Base-by-base conservation (phyloP, 2,888 invertebrate species). In the Diabrotica balteata region DNA sequence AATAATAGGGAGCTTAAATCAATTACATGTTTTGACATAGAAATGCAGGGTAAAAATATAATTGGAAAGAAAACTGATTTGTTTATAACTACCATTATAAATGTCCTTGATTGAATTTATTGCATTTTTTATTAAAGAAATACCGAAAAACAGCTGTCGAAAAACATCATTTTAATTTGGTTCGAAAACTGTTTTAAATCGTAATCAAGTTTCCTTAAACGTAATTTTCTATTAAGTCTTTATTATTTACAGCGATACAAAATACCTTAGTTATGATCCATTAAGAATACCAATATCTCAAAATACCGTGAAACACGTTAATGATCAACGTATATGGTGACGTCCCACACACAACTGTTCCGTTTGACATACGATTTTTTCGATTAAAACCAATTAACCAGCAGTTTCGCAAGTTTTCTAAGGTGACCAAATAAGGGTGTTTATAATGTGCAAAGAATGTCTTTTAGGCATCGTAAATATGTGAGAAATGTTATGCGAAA, bases 271-370 rank as follows among this genome's bases (percentile, higher is more conserved):
- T 53, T 53, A 53, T 53, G 53, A 42, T 43, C 42, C 8, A 17
- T 50, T 50, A n/a, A 50, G 17, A 53, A 53, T 8, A 53, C 43
- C 10, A 11, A 17, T 55, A 55, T 43, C 44, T 45, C n/a, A 55
- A 44, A 44, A 45, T 7, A n/a, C 43, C 4, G 44, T n/a, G 55
- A 55, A 57, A 44, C 8, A 44, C n/a, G 43, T 9, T 57, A 57
- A 57, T 57, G 55, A 57, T 57, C 17, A 2, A 11, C 55, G 11
- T 57, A 57, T 57, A 55, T 8, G 44, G 45, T n/a, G 45, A 44
- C 55, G 11, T 55, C 55, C 55, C 44, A 55, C 55, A n/a, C 11
- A 44, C n/a, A 44, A 55, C n/a, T 42, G n/a, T 55, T n/a, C 7
- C 43, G 6, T 55, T 55, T 55, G 8, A 55, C 10, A 7, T 44